Conservation (phyloP, 2,113 vertebrate species). For the Cyanocitta stelleri region DNA sequence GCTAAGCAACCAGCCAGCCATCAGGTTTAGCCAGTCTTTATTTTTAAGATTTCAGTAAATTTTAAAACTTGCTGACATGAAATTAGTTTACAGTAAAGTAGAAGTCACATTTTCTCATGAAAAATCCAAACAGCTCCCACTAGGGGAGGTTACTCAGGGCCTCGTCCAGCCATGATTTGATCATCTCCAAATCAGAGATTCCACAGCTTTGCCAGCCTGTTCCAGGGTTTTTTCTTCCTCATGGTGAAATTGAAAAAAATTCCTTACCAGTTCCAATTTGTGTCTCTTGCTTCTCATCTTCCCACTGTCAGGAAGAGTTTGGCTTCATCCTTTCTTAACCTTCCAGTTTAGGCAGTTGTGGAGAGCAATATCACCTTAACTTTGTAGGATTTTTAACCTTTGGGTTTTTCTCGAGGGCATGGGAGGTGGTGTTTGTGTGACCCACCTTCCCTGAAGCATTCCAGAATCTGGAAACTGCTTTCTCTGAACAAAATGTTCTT, state of each 20-base stretch:
- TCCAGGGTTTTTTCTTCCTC: neutral
- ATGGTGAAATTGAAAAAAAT: neutral
- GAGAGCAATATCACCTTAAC: neutral
- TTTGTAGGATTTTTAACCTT: neutral
- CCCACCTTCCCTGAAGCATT: neutral
- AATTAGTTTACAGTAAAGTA: neutral
- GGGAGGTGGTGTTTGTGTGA: neutral
- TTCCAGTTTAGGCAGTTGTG: neutral
- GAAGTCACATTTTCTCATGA: neutral
- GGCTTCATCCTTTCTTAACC: neutral
- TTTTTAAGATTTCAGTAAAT: neutral
- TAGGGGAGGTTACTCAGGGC: neutral
- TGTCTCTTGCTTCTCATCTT: neutral
- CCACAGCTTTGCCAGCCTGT: neutral
- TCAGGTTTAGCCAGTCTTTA: neutral
- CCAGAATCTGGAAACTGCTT: neutral
- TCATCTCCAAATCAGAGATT: neutral
- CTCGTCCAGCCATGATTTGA: neutral
- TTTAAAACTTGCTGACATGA: neutral
- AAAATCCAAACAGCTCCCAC: neutral
- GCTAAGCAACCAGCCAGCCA: neutral
- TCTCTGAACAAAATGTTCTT: neutral
- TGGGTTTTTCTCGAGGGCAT: rapidly evolving
- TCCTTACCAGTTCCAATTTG: neutral
- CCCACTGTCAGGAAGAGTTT: neutral